A percentile compares a stretch with the other conserved stretches of the same genome.
Evolutionary conservation across 2,113 vertebrate species (phyloP).

Genomic region (Chlorodrepanis virens): DNA sequence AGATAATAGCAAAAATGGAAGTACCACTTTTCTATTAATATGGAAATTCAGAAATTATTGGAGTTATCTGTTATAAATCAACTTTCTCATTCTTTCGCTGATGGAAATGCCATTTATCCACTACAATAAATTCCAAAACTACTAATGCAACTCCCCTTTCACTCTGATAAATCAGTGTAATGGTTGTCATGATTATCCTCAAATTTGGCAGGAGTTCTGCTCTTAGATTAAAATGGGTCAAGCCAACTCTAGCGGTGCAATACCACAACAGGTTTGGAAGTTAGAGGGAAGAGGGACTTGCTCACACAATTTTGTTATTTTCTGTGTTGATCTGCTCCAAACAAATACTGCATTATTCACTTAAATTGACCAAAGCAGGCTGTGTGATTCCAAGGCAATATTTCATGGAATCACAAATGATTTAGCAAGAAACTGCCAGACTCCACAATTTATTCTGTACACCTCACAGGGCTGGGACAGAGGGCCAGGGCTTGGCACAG

Average conservation of each 20-base stretch:
- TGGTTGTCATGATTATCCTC: background rate
- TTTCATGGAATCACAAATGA: background rate
- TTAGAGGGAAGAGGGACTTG: background rate
- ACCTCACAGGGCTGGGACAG: background rate
- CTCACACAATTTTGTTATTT: background rate
- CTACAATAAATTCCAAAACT: constrained; percentile 20
- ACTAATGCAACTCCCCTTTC: background rate
- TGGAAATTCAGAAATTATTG: constrained; percentile 66
- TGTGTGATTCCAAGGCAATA: background rate
- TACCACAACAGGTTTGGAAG: background rate
- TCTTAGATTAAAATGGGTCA: background rate
- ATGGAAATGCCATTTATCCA: constrained; percentile 42
- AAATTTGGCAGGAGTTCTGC: background rate
- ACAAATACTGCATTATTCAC: background rate
- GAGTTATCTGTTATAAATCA: constrained; percentile 45
- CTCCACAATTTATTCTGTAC: background rate
- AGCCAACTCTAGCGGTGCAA: background rate
- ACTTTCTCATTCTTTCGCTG: constrained; percentile 34
- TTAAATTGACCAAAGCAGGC: background rate
- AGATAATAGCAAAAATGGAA: constrained; percentile 52
- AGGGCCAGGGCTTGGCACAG: background rate
- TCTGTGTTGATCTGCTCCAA: background rate
- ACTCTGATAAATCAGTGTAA: constrained; percentile 32
- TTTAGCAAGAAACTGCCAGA: background rate
- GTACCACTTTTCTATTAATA: constrained; percentile 55